Base-by-base conservation (phyloP, 2,113 vertebrate species). In the Vireo altiloquus region DNA sequence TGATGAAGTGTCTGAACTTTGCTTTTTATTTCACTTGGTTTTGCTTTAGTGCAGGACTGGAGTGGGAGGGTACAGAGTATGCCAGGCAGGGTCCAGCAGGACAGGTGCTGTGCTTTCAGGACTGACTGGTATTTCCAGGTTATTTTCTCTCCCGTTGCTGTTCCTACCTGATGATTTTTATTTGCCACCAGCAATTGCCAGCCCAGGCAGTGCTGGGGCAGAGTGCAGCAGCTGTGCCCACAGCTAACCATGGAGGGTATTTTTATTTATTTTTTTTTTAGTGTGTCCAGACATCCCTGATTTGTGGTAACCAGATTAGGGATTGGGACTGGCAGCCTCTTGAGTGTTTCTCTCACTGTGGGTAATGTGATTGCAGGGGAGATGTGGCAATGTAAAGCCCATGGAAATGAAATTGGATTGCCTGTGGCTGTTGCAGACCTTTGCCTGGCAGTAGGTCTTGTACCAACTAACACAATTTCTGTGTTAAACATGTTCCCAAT, bases 351-450 rank as follows among this genome's bases (percentile, higher is more conserved):
- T 92, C 35, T 82, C 35, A 10, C 44, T 47, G 60, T 40, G 22
- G 37, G n/a, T 95, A 60, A 97, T 88, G 66, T 68, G 66, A 92
- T 97, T 96, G 92, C 22, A 53, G 49, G 77, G 85, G 46, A 87
- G 82, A 92, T 91, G 84, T 79, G 82, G 68, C 86, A 68, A 10
- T 25, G 39, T 21, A 57, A 72, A 87, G 49, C 76, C 90, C 66
- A 11, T 25, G 52, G 87, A 90, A 95, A 53, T 79, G 44, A 63
- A 61, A 82, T 23, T 56, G 60, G 42, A 12, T 92, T 75, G 96
- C 98, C 95, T 42, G 15, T 40, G 95, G 98, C 97, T 66, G 9
- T 47, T 64, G 15, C 33, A 94, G 97, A 97, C 97, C 97, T 98
- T 97, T 95, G 64, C 92, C 91, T 90, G 91, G 88, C 52, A 61